Conservation (phyloP, 2,797 vertebrate species). For the Sebastiscus albofasciatus region DNA sequence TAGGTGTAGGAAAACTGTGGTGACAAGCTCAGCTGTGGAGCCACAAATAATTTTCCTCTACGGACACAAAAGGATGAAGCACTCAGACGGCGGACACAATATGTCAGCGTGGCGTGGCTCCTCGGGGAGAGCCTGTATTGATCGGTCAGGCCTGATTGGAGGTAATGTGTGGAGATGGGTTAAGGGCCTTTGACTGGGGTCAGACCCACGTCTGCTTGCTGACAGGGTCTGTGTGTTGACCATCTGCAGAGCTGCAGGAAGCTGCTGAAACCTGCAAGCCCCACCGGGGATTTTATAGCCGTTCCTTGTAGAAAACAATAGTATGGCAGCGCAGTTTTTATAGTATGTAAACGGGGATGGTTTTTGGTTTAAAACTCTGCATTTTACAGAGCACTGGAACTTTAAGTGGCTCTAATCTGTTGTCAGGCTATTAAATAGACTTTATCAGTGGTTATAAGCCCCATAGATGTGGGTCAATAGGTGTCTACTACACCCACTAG, state of each 20-base stretch:
- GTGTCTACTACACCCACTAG: too few relatives aligned
- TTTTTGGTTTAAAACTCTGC: neutral
- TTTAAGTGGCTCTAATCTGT: neutral
- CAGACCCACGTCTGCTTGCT: slow-evolving; percentile 67
- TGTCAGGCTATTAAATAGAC: too few relatives aligned
- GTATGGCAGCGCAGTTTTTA: neutral
- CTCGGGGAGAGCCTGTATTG: slow-evolving; percentile 72
- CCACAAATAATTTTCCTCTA: slow-evolving; percentile 43
- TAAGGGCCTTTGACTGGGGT: slow-evolving; percentile 77
- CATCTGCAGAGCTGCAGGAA: slow-evolving; percentile 77
- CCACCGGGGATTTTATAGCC: slow-evolving; percentile 42
- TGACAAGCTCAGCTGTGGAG: slow-evolving; percentile 55
- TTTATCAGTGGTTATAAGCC: too few relatives aligned
- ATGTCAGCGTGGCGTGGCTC: slow-evolving; percentile 47
- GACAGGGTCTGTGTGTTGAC: slow-evolving; percentile 70
- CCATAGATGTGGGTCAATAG: too few relatives aligned
- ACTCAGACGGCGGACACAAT: slow-evolving; percentile 42
- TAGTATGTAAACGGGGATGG: neutral
- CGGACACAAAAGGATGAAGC: slow-evolving; percentile 37
- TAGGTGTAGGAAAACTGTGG: neutral
- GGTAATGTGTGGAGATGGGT: slow-evolving; percentile 70
- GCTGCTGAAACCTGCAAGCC: slow-evolving; percentile 40
- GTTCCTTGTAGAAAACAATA: slow-evolving; percentile 7
- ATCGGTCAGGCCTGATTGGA: slow-evolving; percentile 79
- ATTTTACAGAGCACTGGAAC: neutral